These are phyloP conservation scores for Myrmecobius fasciatus DNA, from an alignment of 2,113 vertebrate genomes.

Conservation along the genomic window DNA sequence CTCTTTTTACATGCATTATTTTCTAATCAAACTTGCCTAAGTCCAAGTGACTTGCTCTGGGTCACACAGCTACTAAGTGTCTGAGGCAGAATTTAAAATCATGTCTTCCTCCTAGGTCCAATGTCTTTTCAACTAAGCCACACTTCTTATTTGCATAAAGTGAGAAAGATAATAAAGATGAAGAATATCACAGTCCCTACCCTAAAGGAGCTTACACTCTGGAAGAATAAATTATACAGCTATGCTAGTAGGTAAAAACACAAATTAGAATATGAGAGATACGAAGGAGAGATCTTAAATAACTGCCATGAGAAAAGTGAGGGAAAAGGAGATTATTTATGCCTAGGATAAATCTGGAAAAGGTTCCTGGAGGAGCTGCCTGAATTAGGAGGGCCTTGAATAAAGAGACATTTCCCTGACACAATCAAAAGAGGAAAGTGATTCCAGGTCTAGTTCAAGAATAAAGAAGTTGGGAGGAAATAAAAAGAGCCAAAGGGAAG, in stretches of 20 bases:
- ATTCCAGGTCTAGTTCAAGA: background rate
- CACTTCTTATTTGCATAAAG: background rate
- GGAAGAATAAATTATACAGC: background rate
- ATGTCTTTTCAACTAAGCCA: background rate
- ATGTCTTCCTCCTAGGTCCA: background rate
- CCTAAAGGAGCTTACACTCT: background rate
- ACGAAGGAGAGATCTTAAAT: background rate
- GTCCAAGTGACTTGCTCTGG: background rate
- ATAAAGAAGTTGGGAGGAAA: background rate
- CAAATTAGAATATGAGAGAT: background rate
- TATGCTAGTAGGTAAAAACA: background rate
- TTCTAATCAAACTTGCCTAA: background rate
- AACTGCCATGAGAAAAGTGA: background rate
- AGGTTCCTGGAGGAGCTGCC: background rate
- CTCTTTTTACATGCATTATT: background rate
- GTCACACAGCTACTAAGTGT: background rate
- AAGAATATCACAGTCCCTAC: background rate
- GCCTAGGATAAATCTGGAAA: background rate
- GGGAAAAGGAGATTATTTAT: background rate
- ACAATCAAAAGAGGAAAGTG: background rate
- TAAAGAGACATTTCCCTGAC: background rate
- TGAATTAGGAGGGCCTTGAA: background rate
- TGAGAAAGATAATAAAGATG: background rate
- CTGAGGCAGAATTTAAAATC: background rate
- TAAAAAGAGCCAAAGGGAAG: slow-evolving; percentile 12